Evolutionary conservation across 2,888 invertebrate species (phyloP).

Genomic region (Tanypteryx hageni): DNA sequence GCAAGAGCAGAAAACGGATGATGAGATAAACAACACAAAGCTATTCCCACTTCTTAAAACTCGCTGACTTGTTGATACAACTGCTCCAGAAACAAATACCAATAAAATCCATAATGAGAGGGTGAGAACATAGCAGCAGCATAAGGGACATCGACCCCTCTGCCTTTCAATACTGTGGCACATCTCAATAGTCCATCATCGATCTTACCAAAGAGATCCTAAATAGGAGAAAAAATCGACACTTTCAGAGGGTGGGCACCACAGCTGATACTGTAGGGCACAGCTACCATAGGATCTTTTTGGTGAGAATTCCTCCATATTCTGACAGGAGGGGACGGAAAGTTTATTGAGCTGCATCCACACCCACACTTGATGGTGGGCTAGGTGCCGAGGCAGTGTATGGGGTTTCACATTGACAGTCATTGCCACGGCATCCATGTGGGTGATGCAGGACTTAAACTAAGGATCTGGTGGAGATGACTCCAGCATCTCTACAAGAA

Average conservation of each 20-base stretch:
- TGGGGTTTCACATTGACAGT: constrained; percentile 36
- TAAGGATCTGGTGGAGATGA: constrained; percentile 77
- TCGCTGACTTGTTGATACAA: neutral
- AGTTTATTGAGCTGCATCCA: constrained; percentile 41
- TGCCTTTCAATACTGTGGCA: constrained; percentile 60
- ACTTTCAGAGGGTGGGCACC: constrained; percentile 3
- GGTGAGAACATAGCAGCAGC: constrained; percentile 33
- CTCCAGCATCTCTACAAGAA: constrained; percentile 89
- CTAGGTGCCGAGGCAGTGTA: constrained; percentile 38
- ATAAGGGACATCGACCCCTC: constrained; percentile 10
- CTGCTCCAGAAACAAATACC: constrained; percentile 23
- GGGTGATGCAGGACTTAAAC: neutral
- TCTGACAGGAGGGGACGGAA: constrained; percentile 59
- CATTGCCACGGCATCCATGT: constrained; percentile 23
- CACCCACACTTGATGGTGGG: neutral
- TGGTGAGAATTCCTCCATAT: constrained; percentile 51
- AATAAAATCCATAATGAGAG: constrained; percentile 18
- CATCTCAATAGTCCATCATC: constrained; percentile 42
- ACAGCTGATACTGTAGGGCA: constrained; percentile 31
- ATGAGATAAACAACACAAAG: neutral
- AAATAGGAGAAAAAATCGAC: neutral
- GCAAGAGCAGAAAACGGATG: neutral
- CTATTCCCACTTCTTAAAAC: neutral
- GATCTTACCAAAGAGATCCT: constrained; percentile 53
- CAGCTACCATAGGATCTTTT: neutral